Conservation (phyloP, 2,797 vertebrate species). For the Poecilia velifera region DNA sequence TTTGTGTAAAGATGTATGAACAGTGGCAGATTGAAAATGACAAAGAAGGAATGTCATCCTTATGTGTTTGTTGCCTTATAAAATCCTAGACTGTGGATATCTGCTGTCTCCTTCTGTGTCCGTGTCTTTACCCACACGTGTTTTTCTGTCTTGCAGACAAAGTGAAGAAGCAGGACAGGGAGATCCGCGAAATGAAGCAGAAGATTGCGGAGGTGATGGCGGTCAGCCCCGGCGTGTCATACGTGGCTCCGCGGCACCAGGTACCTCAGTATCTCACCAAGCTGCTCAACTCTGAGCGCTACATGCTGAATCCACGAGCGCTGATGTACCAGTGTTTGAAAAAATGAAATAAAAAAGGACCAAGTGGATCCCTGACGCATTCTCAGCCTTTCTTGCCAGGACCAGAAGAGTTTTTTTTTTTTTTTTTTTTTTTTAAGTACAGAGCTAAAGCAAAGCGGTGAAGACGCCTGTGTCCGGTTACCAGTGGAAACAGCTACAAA, state of each 20-base stretch:
- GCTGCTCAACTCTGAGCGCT: conserved; percentile 84
- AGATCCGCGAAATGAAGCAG: conserved; percentile 86
- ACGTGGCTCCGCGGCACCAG: conserved; percentile 75
- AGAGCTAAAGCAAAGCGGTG: conserved; percentile 48
- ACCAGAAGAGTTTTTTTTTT: conserved; percentile 11
- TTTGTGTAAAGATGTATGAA: background rate
- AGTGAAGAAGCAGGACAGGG: conserved; percentile 82
- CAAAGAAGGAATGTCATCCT: background rate
- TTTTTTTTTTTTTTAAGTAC: background rate
- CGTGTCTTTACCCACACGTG: accelerated
- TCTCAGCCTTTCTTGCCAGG: conserved; percentile 33
- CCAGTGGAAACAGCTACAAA: conserved; percentile 31
- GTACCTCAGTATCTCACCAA: conserved; percentile 86
- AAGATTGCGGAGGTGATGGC: conserved; percentile 87
- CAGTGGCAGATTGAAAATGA: background rate
- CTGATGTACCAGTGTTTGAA: conserved; percentile 88
- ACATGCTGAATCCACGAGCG: conserved; percentile 82
- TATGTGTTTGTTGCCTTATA: background rate
- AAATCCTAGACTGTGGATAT: background rate
- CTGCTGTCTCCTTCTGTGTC: background rate
- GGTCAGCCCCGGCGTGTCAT: conserved; percentile 82
- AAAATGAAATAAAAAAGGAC: conserved; percentile 67
- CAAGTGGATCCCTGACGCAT: conserved; percentile 6
- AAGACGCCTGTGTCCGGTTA: conserved; percentile 49
- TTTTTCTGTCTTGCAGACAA: conserved; percentile 71